A percentile compares a stretch with the other conserved stretches of the same genome.
Evolutionary conservation across 2,888 invertebrate species (phyloP).

Genomic region (Sinopyrophorus schimmeli): DNA sequence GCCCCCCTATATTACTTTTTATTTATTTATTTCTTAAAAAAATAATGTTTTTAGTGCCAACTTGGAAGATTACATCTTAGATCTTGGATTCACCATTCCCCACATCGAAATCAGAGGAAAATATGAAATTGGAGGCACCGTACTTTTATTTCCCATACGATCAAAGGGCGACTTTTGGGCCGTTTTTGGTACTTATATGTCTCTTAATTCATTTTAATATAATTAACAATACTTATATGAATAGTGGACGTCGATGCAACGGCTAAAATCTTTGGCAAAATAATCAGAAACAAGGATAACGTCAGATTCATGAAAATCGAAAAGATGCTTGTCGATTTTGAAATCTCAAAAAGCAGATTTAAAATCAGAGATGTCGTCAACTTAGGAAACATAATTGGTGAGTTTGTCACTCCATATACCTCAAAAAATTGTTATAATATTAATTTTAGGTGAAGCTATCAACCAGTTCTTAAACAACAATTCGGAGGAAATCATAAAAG

Average conservation of each 20-base stretch:
- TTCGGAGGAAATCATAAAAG: conserved; percentile 77
- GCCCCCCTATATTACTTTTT: no score
- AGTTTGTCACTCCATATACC: conserved; percentile 35
- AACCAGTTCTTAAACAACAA: conserved; percentile 83
- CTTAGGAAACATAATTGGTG: conserved; percentile 76
- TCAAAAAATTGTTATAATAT: conserved; percentile 1
- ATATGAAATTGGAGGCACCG: conserved; percentile 78
- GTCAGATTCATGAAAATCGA: conserved; percentile 71
- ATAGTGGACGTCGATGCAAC: conserved; percentile 73
- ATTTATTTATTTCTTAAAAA: no score
- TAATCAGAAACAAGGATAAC: conserved; percentile 61
- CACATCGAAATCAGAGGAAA: conserved; percentile 74
- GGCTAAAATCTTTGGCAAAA: conserved; percentile 71
- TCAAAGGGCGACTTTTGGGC: conserved; percentile 83
- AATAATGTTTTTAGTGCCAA: conserved; percentile 61
- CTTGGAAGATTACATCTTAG: conserved; percentile 63
- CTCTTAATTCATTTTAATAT: background rate
- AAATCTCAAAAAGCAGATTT: conserved; percentile 69
- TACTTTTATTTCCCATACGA: conserved; percentile 75
- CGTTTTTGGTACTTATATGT: conserved; percentile 65
- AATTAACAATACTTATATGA: no score
- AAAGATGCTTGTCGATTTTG: conserved; percentile 71
- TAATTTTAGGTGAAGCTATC: conserved; percentile 72
- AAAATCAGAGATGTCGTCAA: conserved; percentile 73
- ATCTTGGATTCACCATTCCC: conserved; percentile 66